Evolutionary conservation across 2,888 invertebrate species (phyloP), one percentile per base, ranked within the genome.

Genomic region (Dolomedes plantarius): DNA sequence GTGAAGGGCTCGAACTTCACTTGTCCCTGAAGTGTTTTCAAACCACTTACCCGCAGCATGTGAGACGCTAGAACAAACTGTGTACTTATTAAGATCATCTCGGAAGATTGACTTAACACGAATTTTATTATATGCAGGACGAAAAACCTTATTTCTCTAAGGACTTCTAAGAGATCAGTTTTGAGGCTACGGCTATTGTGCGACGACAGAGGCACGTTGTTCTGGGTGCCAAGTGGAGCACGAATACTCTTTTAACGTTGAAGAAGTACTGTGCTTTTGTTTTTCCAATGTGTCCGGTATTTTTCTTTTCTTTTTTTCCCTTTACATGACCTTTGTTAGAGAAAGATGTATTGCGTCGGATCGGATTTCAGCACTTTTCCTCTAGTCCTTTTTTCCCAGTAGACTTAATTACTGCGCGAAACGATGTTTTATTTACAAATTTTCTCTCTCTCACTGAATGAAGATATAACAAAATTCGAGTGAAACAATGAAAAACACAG

Each of bases 21-120:
- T 56, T 56, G 56, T 56, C 23, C 56, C 11, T 56, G 23, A 56
- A 56, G 56, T 56, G 23, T 56, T 23, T 56, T 46, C 46, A 46
- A 46, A 6, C 56, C 56, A 56, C 56, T 56, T 23, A 16, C 56
- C n/a, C 23, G 19, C 46, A 46, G 16, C 16, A 16, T 9, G 46
- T 11, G 46, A 46, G 2, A 16, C 41, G 41, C 2, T 2, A 46
- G 16, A 46, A 46, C 41, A 46, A 46, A n/a, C 16, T 16, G 2
- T 46, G n/a, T 2, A 2, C 6, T 13, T 16, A n/a, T 46, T n/a
- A 46, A 13, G 41, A 46, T 46, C 56, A 11, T 16, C 16, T 9
- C n/a, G 36, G 36, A 5, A 16, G 16, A 2, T 16, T 16, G 46
- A 2, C 7, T 1, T 23, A 23, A 23, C 1, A 56, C 56, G 56